phyloP scores from a whole-genome alignment of 2,113 vertebrate genomes.

The Mus musculus region GRCm39 chr13:98775001-98775500 shows the following conservation, averaged over 20 bases:
- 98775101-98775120: neutral
- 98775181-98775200: neutral
- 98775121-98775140: conserved; percentile 7
- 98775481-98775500: neutral
- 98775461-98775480: neutral
- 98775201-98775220: neutral
- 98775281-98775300: neutral
- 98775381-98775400: neutral
- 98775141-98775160: neutral
- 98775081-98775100: neutral
- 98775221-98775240: neutral
- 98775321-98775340: neutral
- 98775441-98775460: neutral
- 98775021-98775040: neutral
- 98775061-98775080: neutral
- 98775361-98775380: neutral
- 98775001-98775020: neutral
- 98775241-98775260: neutral
- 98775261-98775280: neutral
- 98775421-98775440: neutral
- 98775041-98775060: neutral
- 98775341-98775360: neutral
- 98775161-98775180: conserved; percentile 44
- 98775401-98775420: conserved; percentile 12
- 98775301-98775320: neutral